Evolutionary conservation across 2,797 vertebrate species (phyloP), one percentile per base, ranked within the genome.

Genomic region (Orestias chungarensis): DNA sequence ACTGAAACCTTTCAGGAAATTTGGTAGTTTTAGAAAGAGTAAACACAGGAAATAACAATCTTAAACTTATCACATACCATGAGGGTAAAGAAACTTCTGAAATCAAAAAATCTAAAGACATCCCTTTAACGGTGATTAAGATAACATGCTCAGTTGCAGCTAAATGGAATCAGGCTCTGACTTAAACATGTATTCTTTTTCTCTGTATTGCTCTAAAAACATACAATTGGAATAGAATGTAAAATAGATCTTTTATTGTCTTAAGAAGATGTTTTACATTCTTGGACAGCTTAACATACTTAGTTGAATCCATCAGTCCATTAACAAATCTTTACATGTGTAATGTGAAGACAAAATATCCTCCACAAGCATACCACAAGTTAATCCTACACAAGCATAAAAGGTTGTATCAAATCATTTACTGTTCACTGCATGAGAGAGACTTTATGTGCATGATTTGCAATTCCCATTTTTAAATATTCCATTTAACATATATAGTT

Each of bases 331-430:
- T 66, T 15, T 54, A 14, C 31, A 40, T 35, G 47, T 35, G 17
- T 9, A 40, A n/a, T 40, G n/a, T 15, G 8, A 40, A 27, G 66
- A 40, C n/a, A 27, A 40, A 29, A 18, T n/a, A 33, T 47, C 65
- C 50, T 35, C 12, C 29, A 18, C 17, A 71, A 78, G 81, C 38
- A 72, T 77, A 73, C 59, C 35, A 69, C 68, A 46, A 73, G 67
- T n/a, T 74, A 64, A 68, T 33, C 54, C 68, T 49, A 70, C 25
- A 23, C 69, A 3, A 68, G 2, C 47, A 64, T 31, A 67, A 46
- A 66, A 42, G 9, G 68, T 11, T 55, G 15, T 35, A 69, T 66
- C 4, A 49, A 54, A 50, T 40, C 7, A 15, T 54, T 59, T 40
- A 50, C 6, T 35, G 20, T 23, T 23, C 44, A 54, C 27, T 3